phyloP scores from a whole-genome alignment of 2,888 invertebrate species.

The Iselma pallidipennis region DNA sequence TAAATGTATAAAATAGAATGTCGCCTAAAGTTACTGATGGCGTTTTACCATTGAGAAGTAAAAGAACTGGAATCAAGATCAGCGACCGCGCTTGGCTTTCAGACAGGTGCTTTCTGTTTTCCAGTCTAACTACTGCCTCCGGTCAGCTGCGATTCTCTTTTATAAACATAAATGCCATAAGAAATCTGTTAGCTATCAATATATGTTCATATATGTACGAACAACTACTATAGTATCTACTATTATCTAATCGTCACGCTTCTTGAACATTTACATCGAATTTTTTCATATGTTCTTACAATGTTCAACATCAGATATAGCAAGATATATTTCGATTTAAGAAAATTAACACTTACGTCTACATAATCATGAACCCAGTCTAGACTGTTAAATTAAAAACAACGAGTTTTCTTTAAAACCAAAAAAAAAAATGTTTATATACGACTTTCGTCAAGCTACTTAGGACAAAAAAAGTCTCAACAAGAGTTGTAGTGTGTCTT shows the following conservation, averaged over 20 bases:
- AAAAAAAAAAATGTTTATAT: constrained; percentile 6
- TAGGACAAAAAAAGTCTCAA: constrained; percentile 4
- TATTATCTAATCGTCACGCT: constrained; percentile 28
- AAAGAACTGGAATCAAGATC: constrained; percentile 17
- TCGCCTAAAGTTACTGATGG: neutral
- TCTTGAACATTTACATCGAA: constrained; percentile 14
- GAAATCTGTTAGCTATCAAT: constrained; percentile 23
- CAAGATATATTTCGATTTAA: neutral
- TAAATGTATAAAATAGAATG: neutral
- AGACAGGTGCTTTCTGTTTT: constrained; percentile 28
- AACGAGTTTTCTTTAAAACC: too few species aligned
- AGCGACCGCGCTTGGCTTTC: constrained; percentile 19
- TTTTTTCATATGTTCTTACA: constrained; percentile 5
- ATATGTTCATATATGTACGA: constrained; percentile 11
- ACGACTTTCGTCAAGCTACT: constrained; percentile 15
- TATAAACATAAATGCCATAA: constrained; percentile 13
- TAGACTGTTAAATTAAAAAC: neutral
- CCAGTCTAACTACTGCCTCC: constrained; percentile 27
- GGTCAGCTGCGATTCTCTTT: constrained; percentile 18
- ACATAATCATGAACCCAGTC: neutral
- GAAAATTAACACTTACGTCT: constrained; percentile 1
- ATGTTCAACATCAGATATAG: neutral
- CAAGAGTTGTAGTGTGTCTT: constrained; percentile 12
- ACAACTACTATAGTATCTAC: constrained; percentile 7
- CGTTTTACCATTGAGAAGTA: neutral